phyloP scores from a whole-genome alignment of 92 coral and sea anemone genomes.

The Montipora capitata region DNA sequence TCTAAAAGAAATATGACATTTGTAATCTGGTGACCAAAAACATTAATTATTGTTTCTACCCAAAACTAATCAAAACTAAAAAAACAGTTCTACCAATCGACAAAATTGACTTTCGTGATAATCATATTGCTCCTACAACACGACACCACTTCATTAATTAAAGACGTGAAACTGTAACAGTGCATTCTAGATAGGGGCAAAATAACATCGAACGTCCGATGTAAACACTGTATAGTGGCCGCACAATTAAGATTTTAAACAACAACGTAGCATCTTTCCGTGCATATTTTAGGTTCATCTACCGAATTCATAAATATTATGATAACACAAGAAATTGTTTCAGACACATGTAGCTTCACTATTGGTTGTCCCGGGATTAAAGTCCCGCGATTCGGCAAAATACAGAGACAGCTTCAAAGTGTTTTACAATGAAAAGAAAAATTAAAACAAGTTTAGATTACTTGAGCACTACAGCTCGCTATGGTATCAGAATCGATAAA shows the following conservation, averaged over 20 bases:
- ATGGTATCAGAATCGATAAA: background rate
- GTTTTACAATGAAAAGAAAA: conserved; percentile 38
- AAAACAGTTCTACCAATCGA: background rate
- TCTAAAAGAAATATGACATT: background rate
- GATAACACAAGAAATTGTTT: background rate
- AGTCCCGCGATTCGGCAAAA: background rate
- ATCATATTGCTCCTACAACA: background rate
- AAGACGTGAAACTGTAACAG: too few relatives aligned
- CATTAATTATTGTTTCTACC: background rate
- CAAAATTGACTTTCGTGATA: conserved; percentile 6
- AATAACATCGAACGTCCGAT: background rate
- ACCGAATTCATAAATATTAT: background rate
- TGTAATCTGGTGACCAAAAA: background rate
- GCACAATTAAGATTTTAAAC: background rate
- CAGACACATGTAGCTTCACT: conserved; percentile 4
- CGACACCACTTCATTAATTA: too few relatives aligned
- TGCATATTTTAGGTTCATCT: background rate
- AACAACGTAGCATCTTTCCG: background rate
- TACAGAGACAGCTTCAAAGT: conserved; percentile 22
- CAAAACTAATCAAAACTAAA: background rate
- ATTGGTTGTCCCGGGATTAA: background rate
- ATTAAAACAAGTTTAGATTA: conserved; percentile 27
- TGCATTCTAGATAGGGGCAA: too few relatives aligned
- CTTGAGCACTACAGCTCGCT: background rate
- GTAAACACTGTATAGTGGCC: background rate